Percentiles rank a stretch among this genome's conserved stretches.
These are phyloP conservation scores for Mythimna vitellina DNA, from an alignment of 2,888 invertebrate genomes.

Conservation along the genomic window DNA sequence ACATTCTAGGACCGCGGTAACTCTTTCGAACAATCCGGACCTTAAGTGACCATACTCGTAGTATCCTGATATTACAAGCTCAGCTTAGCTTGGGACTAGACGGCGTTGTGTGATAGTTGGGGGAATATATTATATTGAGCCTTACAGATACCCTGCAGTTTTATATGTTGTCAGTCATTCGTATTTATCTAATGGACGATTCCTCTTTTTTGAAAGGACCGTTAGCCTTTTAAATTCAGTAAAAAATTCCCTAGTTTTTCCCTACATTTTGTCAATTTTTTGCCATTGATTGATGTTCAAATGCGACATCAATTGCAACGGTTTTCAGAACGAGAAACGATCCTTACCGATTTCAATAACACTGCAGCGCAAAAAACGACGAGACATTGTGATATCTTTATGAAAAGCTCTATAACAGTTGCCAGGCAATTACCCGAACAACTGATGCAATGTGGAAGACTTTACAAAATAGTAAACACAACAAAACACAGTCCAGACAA, in stretches of 20 bases:
- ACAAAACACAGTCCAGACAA: slow-evolving; percentile 20
- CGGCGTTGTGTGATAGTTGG: no score
- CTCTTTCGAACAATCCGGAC: no score
- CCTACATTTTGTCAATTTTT: neutral
- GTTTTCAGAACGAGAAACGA: no score
- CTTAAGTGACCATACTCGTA: slow-evolving; percentile 2
- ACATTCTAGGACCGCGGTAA: no score
- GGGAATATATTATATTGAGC: no score
- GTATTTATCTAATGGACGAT: neutral
- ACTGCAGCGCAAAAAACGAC: neutral
- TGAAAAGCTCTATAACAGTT: neutral
- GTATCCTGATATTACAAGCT: no score
- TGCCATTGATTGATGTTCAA: neutral
- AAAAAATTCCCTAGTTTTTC: neutral
- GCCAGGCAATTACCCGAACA: neutral
- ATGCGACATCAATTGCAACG: neutral
- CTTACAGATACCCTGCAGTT: neutral
- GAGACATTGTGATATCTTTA: neutral
- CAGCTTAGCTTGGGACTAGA: no score
- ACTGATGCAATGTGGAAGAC: neutral
- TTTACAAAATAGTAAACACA: neutral
- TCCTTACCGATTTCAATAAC: neutral
- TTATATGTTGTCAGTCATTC: neutral
- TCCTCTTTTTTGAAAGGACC: neutral
- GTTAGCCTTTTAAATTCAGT: neutral